Base-by-base conservation (phyloP, 30 jellyfish, hydroid and myxozoan genomes). In the Aurelia aurita complex sp. Pacific region DNA sequence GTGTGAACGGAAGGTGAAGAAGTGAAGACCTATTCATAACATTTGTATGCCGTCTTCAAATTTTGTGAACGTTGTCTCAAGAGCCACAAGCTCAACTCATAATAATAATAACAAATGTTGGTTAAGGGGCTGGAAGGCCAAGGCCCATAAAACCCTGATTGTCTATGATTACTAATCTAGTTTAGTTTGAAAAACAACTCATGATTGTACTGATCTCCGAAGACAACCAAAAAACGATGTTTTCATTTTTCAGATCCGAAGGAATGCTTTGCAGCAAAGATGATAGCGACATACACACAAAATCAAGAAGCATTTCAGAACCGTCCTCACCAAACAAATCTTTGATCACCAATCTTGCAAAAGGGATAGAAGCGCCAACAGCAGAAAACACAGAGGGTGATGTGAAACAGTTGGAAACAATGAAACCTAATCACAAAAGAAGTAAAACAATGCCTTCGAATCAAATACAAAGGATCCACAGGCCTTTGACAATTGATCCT, bases 371-470 rank as follows among this genome's bases (percentile, higher is more conserved):
- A 6, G 18, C 46, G 1, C 53, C 70, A 11, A 1, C 57, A 59
- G 60, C 0, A 16, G 69, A 73, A 32, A 34, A 10, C 29, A 43
- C 57, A 7, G 72, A 32, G 1, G 75, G 33, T 12, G 60, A 14
- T 10, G 81, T 64, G 54, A 84, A 64, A 75, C 62, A 46, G 53
- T 32, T 43, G 36, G 79, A 84, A 52, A 17, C 68, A 43, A 19
- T 81, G 6, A 66, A 65, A 66, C 36, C 40, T 32, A 35, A 29
- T 16, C 93, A 84, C 69, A 69, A 71, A 67, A 64, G 93, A 53
- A 74, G 95, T 72, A 85, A 85, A 60, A 76, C 89, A 38, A 77
- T 70, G 80, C 89, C 89, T 2, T 17, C 71, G 10, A 85, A 69
- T 43, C 79, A 76, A 19, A 33, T 42, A 61, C 77, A 17, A 14